Evolutionary conservation across 2,797 vertebrate genomes (phyloP), one percentile per base, ranked within the genome.

Genomic region (Sebastes minor): DNA sequence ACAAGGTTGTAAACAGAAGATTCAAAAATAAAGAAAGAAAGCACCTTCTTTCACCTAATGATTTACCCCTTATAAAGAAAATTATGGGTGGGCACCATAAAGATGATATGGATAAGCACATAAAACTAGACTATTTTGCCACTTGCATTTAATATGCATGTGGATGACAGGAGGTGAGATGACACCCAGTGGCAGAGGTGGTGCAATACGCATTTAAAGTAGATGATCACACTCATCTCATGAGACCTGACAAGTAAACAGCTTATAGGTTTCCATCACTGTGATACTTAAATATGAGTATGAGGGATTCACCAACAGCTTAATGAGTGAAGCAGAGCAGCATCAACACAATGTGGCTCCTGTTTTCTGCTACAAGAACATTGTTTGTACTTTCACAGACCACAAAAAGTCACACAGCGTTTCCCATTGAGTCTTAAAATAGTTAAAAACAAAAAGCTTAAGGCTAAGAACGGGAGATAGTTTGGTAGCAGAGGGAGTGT

Each of bases 161-260:
- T 46, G 7, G 10, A 8, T 67, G 61, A 11, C 20, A 8, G 10
- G 9, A 65, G 66, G 69, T 55, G 52, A 71, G 63, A 28, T 49
- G 42, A 2, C 42, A 46, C 3, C 42, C 42, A 22, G 27, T 9
- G 28, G 71, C 60, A 68, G 16, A 76, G 27, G 52, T 27, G 28
- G 18, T 53, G 63, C 16, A 13, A 59, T 66, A 22, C n/a, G 8
- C 49, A 59, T 79, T 71, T 62, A 42, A 66, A 61, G 59, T 18
- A 32, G 65, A 67, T 53, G 25, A 71, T 60, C 69, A 53, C n/a
- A 57, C n/a, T 84, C 75, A 83, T 35, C 71, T 9, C 27, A 8
- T 4, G 7, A 20, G 56, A 30, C 23, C 28, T 22, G 49, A 22
- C 35, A 70, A 71, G 61, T 61, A 66, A 60, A 59, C 53, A 11